Evolutionary conservation across 2,797 vertebrate species (phyloP), one percentile per base, ranked within the genome.

Genomic region (Sebastes diploproa): DNA sequence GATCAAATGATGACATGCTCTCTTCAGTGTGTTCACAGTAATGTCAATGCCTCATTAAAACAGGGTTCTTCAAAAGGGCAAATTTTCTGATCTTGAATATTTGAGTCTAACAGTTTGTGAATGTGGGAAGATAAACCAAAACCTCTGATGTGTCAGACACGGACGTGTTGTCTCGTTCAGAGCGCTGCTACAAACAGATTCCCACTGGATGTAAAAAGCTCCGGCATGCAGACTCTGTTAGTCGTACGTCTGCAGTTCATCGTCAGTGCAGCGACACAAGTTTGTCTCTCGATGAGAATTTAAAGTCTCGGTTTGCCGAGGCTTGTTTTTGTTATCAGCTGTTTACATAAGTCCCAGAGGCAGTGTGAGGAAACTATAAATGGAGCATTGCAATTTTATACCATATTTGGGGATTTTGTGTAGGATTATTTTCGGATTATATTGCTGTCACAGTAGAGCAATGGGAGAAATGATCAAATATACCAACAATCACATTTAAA

Each of bases 251-350:
- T 77, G 59, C 58, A 68, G 66, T 82, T 87, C 69, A 75, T 65
- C 34, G 4, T 73, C 75, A 84, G 67, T 66, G 76, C 78, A 63
- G 59, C 36, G 36, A 78, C 60, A 78, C 54, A 0, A 77, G 58
- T 18, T 65, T 58, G 72, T 75, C 25, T 84, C 71, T 36, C 32
- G 10, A 74, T 69, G 32, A 68, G 16, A 18, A 74, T 59, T 46
- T 72, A 38, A 75, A 59, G 75, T 74, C 60, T 71, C 30, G 5
- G 16, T 79, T 81, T 80, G 34, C 72, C 78, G 75, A 71, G 61
- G 46, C 46, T 61, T 79, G 56, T 75, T 81, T 84, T 83, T 85
- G 22, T 87, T 90, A 69, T 60, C 59, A 59, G 34, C 78, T 85
- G 60, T 84, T 90, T 79, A 72, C 72, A 83, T 68, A 82, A 68